These are phyloP conservation scores for Pterocles burchelli DNA, from an alignment of 2,113 vertebrate species.

Conservation along the genomic window DNA sequence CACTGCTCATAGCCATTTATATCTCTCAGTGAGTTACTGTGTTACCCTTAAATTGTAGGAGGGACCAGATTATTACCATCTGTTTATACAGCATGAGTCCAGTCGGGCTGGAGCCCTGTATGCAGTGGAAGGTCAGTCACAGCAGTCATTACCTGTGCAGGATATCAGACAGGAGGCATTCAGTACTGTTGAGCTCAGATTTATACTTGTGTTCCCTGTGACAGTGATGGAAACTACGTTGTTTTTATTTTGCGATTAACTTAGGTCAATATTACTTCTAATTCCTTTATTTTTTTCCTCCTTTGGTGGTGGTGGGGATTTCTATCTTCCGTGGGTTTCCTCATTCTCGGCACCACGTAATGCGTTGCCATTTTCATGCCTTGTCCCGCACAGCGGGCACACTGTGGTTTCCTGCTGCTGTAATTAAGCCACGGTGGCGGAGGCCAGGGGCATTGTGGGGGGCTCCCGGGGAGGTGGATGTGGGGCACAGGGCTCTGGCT, in stretches of 20 bases:
- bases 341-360: background rate
- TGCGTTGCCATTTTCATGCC: background rate
- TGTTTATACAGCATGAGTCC: background rate
- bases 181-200: background rate
- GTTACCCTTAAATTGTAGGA: background rate
- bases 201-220: background rate
- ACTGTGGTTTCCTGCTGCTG: background rate
- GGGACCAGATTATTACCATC: background rate
- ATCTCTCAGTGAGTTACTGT: background rate
- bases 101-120: background rate
- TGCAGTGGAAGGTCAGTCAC: background rate
- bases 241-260: background rate
- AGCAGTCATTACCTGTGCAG: background rate
- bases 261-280: background rate
- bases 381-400: background rate
- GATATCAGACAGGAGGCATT: background rate
- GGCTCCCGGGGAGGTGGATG: rapidly evolving
- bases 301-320: background rate
- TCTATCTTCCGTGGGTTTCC: background rate
- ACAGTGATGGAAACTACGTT: background rate
- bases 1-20: background rate
- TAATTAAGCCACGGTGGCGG: rapidly evolving
- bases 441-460: background rate
- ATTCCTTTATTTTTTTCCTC: background rate
- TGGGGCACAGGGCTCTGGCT: background rate